Evolutionary conservation across 2,888 invertebrate species (phyloP).

Genomic region (Thera britannica): DNA sequence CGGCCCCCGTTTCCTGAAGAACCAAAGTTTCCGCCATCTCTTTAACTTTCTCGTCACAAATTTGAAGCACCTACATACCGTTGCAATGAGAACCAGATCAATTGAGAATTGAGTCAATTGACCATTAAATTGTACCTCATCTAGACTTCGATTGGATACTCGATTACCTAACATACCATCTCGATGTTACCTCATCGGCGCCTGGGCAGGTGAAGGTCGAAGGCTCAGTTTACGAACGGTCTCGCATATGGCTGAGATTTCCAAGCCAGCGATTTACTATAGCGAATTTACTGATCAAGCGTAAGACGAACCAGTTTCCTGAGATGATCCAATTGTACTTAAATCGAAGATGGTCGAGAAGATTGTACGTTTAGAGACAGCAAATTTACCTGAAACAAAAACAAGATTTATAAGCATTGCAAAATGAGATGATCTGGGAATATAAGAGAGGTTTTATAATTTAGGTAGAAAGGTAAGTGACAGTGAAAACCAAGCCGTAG

Average conservation of each 20-base stretch:
- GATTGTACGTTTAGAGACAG: not conserved
- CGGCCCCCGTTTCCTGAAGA: not conserved
- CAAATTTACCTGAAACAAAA: constrained; percentile 3
- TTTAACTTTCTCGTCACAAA: constrained; percentile 1
- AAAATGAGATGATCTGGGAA: too few relatives aligned
- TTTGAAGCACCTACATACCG: not conserved
- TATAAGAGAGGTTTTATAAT: too few relatives aligned
- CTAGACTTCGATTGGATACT: constrained; percentile 49
- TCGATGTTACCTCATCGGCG: constrained; percentile 56
- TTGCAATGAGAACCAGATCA: not conserved
- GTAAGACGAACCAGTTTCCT: not conserved
- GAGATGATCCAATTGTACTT: not conserved
- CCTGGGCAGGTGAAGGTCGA: constrained; percentile 52
- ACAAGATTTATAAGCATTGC: not conserved
- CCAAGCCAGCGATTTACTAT: too few relatives aligned
- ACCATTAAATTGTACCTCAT: constrained; percentile 43
- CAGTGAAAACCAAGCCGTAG: too few relatives aligned
- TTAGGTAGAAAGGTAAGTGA: too few relatives aligned
- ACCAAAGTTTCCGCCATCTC: not conserved
- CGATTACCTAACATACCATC: constrained; percentile 63
- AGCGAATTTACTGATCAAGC: not conserved
- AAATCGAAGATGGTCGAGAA: too few relatives aligned
- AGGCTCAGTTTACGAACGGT: constrained; percentile 19
- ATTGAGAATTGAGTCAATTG: constrained; percentile 34
- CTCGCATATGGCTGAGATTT: not conserved